Percentiles rank a stretch among this genome's conserved stretches.
Evolutionary conservation across 2,797 vertebrate genomes (phyloP).

Genomic region (Denticeps clupeoides): DNA sequence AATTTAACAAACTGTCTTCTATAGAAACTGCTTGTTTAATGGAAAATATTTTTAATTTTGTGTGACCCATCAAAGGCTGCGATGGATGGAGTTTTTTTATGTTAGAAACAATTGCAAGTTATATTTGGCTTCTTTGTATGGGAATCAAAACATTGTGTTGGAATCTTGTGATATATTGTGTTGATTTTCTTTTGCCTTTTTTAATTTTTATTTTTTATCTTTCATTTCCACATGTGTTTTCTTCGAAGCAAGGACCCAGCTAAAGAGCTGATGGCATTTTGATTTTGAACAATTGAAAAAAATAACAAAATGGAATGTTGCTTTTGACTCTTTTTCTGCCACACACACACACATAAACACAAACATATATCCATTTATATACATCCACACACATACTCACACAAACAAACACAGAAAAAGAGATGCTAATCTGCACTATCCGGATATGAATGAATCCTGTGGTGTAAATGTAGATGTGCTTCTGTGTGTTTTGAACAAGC

Average conservation of each 20-base stretch:
- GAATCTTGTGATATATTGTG: constrained; percentile 67
- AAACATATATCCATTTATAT: too few species aligned
- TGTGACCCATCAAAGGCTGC: constrained; percentile 52
- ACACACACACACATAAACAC: constrained; percentile 7
- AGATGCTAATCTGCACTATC: constrained; percentile 85
- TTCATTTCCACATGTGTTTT: constrained; percentile 33
- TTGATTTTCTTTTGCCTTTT: constrained; percentile 54
- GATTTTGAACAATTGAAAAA: constrained; percentile 61
- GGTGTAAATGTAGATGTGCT: constrained; percentile 80
- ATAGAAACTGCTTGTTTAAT: constrained; percentile 51
- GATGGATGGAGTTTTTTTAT: constrained; percentile 47
- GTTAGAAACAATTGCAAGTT: constrained; percentile 65
- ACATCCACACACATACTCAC: too few species aligned
- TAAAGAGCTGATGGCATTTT: constrained; percentile 66
- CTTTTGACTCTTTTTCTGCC: constrained; percentile 66
- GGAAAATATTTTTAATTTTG: constrained; percentile 45
- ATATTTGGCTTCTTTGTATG: constrained; percentile 69
- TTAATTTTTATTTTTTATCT: constrained; percentile 28
- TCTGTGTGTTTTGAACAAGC: constrained; percentile 81
- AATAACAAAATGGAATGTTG: constrained; percentile 66
- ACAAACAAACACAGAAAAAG: constrained; percentile 32
- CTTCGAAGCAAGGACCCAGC: constrained; percentile 43
- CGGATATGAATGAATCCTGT: constrained; percentile 81
- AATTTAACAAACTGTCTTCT: constrained; percentile 47
- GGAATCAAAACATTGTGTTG: constrained; percentile 59